Conservation (phyloP, 2,113 vertebrate species). For the Phalacrocorax brasilianus region DNA sequence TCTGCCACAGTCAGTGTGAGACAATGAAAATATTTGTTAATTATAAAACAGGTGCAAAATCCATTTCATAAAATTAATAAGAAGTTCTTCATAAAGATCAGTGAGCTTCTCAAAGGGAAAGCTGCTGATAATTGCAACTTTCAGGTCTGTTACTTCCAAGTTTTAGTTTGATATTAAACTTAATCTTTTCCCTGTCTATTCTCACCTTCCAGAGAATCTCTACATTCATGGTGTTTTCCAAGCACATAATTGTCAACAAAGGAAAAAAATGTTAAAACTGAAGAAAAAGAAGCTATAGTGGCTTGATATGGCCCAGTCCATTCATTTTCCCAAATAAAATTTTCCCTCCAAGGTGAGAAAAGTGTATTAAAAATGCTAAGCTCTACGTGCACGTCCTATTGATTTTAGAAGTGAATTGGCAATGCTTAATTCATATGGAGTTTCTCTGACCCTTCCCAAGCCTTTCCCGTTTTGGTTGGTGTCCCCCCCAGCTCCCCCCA, state of each 20-base stretch:
- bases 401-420: background rate
- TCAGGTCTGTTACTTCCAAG: background rate
- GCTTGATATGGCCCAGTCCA: background rate
- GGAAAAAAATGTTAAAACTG: background rate
- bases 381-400: background rate
- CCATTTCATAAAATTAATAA: background rate
- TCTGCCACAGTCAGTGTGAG: background rate
- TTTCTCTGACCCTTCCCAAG: background rate
- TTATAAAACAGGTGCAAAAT: background rate
- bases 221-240: background rate
- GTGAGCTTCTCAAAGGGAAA: background rate
- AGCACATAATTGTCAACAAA: background rate
- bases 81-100: background rate
- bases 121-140: background rate
- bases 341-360: background rate
- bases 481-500: no score
- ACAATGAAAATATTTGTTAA: background rate
- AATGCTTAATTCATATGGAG: background rate
- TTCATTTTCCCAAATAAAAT: background rate
- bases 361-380: background rate
- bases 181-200: background rate
- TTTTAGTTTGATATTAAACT: background rate
- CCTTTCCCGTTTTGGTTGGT: background rate
- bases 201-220: background rate
- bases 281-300: background rate